phyloP scores from a whole-genome alignment of 2,113 vertebrate species.

The Syngnathus floridae region DNA sequence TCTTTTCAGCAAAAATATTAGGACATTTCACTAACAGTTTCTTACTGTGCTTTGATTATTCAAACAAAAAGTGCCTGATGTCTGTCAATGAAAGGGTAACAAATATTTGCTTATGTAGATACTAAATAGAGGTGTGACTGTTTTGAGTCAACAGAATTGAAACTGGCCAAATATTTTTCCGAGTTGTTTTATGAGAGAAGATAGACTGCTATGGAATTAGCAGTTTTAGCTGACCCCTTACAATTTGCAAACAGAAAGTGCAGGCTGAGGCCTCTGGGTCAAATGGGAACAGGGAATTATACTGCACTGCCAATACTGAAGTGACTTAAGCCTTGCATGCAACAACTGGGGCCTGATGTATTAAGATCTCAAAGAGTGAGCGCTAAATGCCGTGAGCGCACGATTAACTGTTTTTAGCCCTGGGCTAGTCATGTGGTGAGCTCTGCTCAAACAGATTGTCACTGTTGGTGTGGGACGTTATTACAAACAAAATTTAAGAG shows the following conservation, averaged over 20 bases:
- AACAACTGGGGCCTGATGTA: neutral
- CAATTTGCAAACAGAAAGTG: conserved; percentile 1
- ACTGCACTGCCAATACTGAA: conserved; percentile 2
- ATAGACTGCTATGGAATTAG: neutral
- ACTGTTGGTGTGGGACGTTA: too few relatives aligned
- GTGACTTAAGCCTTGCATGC: conserved; percentile 7
- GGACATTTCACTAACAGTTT: too few relatives aligned
- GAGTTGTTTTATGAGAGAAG: neutral
- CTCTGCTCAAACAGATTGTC: too few relatives aligned
- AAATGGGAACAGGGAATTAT: conserved; percentile 4
- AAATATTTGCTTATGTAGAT: neutral
- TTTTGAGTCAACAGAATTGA: neutral
- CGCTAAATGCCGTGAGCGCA: neutral
- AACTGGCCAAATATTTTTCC: neutral
- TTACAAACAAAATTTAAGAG: too few relatives aligned
- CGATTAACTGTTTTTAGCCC: neutral
- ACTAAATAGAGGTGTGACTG: too few relatives aligned
- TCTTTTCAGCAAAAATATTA: too few relatives aligned
- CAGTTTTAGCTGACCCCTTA: neutral
- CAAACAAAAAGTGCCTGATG: too few relatives aligned
- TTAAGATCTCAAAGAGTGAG: neutral
- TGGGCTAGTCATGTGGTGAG: neutral
- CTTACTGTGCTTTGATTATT: too few relatives aligned
- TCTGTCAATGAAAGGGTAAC: neutral
- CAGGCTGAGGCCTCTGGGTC: conserved; percentile 2